phyloP scores from a whole-genome alignment of 2,888 invertebrate species.

The Apocheima hispidaria region DNA sequence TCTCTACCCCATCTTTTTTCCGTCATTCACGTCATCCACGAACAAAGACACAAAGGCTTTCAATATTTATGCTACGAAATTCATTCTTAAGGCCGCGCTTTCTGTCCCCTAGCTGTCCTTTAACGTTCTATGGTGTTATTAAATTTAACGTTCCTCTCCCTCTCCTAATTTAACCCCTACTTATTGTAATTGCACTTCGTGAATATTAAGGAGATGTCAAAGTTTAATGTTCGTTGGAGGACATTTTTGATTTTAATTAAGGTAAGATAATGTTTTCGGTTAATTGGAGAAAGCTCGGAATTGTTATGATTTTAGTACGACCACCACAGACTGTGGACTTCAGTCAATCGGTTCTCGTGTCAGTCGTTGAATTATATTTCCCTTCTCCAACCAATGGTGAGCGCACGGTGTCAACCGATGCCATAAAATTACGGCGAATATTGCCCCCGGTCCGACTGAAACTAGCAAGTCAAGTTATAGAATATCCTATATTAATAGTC shows the following conservation, averaged over 20 bases:
- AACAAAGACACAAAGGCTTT: slow-evolving; percentile 34
- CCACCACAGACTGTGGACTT: neutral
- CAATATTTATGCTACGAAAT: slow-evolving; percentile 41
- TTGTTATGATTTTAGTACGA: neutral
- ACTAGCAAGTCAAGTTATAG: too few species aligned
- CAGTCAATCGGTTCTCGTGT: too few species aligned
- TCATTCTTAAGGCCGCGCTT: slow-evolving; percentile 43
- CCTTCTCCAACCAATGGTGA: too few species aligned
- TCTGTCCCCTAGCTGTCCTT: slow-evolving; percentile 51
- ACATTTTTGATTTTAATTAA: slow-evolving; percentile 35
- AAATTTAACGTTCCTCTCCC: slow-evolving; percentile 57
- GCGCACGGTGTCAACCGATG: too few species aligned
- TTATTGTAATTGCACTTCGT: slow-evolving; percentile 63
- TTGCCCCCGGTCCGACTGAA: too few species aligned
- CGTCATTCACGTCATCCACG: slow-evolving; percentile 11
- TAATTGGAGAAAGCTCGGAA: neutral
- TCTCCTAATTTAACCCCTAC: slow-evolving; percentile 50
- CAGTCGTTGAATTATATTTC: too few species aligned
- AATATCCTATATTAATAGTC: too few species aligned
- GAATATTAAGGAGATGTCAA: slow-evolving; percentile 55
- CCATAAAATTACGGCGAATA: too few species aligned
- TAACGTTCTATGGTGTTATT: slow-evolving; percentile 53
- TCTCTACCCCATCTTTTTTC: neutral
- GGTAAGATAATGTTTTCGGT: slow-evolving; percentile 11
- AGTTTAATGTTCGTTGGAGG: slow-evolving; percentile 32